Evolutionary conservation across 2,888 invertebrate species (phyloP), one percentile per base, ranked within the genome.

Genomic region (Erannis defoliaria): DNA sequence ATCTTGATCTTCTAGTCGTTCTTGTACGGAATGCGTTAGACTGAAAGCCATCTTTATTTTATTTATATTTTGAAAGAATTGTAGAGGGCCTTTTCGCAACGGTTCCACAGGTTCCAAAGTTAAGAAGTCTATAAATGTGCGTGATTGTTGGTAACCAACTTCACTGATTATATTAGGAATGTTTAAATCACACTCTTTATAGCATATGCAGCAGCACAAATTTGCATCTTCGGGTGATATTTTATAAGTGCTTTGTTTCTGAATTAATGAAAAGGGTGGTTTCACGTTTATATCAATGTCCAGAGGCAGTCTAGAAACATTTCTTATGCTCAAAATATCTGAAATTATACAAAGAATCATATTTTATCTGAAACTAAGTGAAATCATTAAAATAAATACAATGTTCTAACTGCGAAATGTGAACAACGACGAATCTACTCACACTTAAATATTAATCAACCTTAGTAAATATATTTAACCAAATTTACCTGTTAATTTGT

Each of bases 251-350:
- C 74, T 74, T 48, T 78, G 77, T 71, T 86, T 90, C 58, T 90
- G 85, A 66, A 93, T 80, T 35, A 93, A 80, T 16, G 85, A 84
- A 75, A 95, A 95, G 0, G 95, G 95, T 43, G 87, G 81, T 63
- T 89, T 90, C 0, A 93, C 79, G 56, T 72, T 83, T 23, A 94
- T 78, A 43, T 89, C 90, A 18, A 94, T 81, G 61, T 90, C 87
- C 48, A 95, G 73, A 43, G 91, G 88, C 23, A 95, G 72, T 63
- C 85, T 90, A 0, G 94, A 94, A 38, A 92, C 84, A 78, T 95
- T 95, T 65, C 88, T 94, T 54, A 95, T 88, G 0, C 85, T 81
- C 0, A 95, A 59, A 31, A 93, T 88, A 76, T 95, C 95, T 94
- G 81, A 64, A 87, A 83, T 64, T 26, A 40, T 35, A 18, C 16